Evolutionary conservation across 2,113 vertebrate species (phyloP).

Genomic region (Platysternon megacephalum): DNA sequence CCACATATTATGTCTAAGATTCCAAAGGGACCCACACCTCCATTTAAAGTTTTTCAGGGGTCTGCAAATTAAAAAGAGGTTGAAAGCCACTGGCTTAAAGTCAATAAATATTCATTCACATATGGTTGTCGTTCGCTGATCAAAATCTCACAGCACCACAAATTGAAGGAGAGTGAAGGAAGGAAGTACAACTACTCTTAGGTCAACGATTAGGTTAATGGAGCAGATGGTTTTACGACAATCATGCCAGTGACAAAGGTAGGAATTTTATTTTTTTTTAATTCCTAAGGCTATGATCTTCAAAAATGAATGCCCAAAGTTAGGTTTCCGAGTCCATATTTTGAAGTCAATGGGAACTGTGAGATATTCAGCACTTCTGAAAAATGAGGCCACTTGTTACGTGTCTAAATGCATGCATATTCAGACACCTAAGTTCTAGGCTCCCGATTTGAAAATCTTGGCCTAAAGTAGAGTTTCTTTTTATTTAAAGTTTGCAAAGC

Average conservation of each 20-base stretch:
- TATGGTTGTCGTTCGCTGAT: neutral
- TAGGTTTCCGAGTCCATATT: neutral
- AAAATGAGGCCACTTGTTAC: neutral
- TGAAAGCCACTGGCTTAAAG: neutral
- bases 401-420: neutral
- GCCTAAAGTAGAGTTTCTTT: neutral
- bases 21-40: neutral
- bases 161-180: neutral
- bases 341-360: neutral
- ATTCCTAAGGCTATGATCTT: neutral
- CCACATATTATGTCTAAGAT: neutral
- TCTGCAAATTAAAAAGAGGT: neutral
- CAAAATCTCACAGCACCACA: neutral
- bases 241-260: neutral
- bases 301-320: neutral
- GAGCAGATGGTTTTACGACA: neutral
- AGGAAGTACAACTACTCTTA: neutral
- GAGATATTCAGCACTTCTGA: neutral
- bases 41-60: neutral
- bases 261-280: too few relatives aligned
- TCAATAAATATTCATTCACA: neutral
- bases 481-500: neutral
- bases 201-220: neutral
- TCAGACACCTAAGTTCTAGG: neutral
- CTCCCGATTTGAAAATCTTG: neutral